Evolutionary conservation across 2,797 vertebrate species (phyloP).

Genomic region (Periophthalmus magnuspinnatus): DNA sequence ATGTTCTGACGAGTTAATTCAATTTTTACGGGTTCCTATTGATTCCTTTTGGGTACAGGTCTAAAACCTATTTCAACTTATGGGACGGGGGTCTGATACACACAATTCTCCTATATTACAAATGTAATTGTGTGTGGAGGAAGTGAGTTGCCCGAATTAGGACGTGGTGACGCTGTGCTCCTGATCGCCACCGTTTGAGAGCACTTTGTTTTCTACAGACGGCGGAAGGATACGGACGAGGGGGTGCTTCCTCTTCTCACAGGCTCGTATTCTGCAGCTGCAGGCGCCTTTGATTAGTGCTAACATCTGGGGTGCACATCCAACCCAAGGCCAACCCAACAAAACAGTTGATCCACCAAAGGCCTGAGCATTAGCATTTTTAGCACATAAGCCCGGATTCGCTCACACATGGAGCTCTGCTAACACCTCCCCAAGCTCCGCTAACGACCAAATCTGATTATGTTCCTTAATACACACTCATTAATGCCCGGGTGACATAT

Average conservation of each 20-base stretch:
- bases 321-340: conserved; percentile 13
- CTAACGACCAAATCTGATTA: conserved; percentile 29
- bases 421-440: not conserved
- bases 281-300: conserved; percentile 70
- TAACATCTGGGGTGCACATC: conserved; percentile 72
- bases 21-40: conserved; percentile 8
- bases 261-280: conserved; percentile 70
- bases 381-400: conserved; percentile 32
- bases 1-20: too few species aligned
- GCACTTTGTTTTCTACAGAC: conserved; percentile 66
- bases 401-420: not conserved
- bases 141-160: conserved; percentile 69
- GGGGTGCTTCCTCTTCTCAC: conserved; percentile 66
- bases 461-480: not conserved
- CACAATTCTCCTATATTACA: conserved; percentile 77
- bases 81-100: conserved; percentile 62
- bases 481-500: conserved; percentile 1
- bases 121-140: conserved; percentile 74
- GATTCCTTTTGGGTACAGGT: conserved; percentile 41
- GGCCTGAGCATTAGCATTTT: conserved; percentile 6
- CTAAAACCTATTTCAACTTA: conserved; percentile 22
- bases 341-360: conserved; percentile 30
- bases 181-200: conserved; percentile 31
- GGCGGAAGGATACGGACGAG: conserved; percentile 70
- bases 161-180: conserved; percentile 49